These are phyloP conservation scores for Julus scanicus DNA, from an alignment of 2,888 invertebrate genomes.

Conservation along the genomic window DNA sequence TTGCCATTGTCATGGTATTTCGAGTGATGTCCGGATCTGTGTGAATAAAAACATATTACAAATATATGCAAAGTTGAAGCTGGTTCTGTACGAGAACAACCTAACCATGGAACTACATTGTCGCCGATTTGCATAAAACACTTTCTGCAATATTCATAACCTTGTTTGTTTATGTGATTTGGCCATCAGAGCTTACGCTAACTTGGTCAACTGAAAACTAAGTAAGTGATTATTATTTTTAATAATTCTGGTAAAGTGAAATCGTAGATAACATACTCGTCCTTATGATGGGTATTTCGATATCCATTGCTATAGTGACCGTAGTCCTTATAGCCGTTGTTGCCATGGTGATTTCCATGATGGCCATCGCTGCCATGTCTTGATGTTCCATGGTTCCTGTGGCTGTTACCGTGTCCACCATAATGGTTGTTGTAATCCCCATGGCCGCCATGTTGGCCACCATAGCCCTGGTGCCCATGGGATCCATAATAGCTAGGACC, in stretches of 20 bases:
- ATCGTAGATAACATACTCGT: constrained; percentile 48
- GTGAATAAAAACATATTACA: neutral
- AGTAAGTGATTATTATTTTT: no score
- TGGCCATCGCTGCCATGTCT: constrained; percentile 70
- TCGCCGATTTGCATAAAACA: no score
- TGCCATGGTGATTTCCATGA: constrained; percentile 70
- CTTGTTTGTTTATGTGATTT: no score
- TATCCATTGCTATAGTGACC: constrained; percentile 56
- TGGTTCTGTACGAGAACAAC: constrained; percentile 59
- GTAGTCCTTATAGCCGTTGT: constrained; percentile 55
- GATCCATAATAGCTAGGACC: constrained; percentile 37
- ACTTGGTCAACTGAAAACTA: no score
- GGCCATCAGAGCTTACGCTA: no score
- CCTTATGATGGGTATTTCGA: constrained; percentile 55
- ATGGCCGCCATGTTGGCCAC: constrained; percentile 71
- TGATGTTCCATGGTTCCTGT: constrained; percentile 71
- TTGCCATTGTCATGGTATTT: constrained; percentile 56
- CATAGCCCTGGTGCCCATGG: constrained; percentile 70
- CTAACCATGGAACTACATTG: neutral
- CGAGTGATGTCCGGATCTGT: constrained; percentile 54
- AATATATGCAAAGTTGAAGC: neutral
- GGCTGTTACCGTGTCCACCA: constrained; percentile 65
- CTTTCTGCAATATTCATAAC: no score
- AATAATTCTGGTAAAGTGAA: no score
- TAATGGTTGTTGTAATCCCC: constrained; percentile 62